These are phyloP conservation scores for Polietes domitor DNA, from an alignment of 2,888 invertebrate genomes.

Conservation along the genomic window DNA sequence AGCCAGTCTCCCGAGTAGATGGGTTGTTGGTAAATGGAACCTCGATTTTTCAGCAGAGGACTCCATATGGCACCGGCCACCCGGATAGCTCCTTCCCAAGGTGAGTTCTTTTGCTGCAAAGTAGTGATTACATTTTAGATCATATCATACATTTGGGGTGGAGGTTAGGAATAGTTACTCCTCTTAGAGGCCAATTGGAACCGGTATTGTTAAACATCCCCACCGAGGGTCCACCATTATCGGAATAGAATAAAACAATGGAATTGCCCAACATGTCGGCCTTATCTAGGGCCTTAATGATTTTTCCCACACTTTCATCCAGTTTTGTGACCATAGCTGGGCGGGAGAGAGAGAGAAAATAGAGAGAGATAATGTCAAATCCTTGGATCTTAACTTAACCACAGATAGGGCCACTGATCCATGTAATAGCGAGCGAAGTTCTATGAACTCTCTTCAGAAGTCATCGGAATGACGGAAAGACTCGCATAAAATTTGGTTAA, in stretches of 20 bases:
- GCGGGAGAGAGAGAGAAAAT: constrained; percentile 71
- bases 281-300: constrained; percentile 86
- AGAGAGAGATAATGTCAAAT: too few relatives aligned
- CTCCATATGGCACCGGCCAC: constrained; percentile 90
- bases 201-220: constrained; percentile 88
- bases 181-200: constrained; percentile 90
- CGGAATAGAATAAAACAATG: constrained; percentile 92
- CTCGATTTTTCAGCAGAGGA: constrained; percentile 82
- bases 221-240: constrained; percentile 92
- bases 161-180: constrained; percentile 81
- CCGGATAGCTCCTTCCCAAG: constrained; percentile 93
- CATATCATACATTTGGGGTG: too few relatives aligned
- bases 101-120: constrained; percentile 86
- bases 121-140: too few relatives aligned
- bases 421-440: too few relatives aligned
- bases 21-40: constrained; percentile 84
- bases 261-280: constrained; percentile 89
- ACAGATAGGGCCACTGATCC: too few relatives aligned
- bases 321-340: constrained; percentile 91
- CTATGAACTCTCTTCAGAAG: too few relatives aligned
- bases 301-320: constrained; percentile 91
- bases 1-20: constrained; percentile 93
- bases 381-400: too few relatives aligned
- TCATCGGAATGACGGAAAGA: too few relatives aligned
- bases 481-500: too few relatives aligned